phyloP scores from a whole-genome alignment of 2,113 vertebrate species.

The Oxygymnocypris stewartii region DNA sequence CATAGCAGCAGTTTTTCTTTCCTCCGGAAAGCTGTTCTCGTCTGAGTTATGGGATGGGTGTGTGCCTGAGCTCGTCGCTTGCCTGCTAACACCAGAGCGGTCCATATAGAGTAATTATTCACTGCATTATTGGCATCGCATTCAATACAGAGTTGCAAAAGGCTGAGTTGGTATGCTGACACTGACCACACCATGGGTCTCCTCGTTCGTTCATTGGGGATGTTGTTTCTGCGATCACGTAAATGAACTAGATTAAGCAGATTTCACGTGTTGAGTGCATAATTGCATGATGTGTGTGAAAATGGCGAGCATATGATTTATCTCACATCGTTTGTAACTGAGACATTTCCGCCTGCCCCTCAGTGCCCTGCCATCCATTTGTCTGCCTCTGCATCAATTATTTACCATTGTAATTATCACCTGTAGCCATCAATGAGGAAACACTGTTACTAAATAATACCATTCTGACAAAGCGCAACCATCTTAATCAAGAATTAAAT shows the following conservation, averaged over 20 bases:
- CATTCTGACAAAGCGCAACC: neutral
- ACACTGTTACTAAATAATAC: neutral
- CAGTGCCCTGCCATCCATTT: constrained; percentile 32
- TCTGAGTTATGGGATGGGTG: constrained; percentile 48
- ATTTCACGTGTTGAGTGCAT: constrained; percentile 12
- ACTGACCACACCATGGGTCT: neutral
- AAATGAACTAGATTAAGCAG: constrained; percentile 3
- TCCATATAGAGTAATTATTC: constrained; percentile 9
- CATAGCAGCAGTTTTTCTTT: constrained; percentile 49
- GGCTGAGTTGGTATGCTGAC: too few relatives aligned
- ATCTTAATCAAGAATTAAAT: constrained; percentile 2
- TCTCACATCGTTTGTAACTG: constrained; percentile 49
- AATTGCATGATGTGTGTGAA: constrained; percentile 33
- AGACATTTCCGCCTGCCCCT: constrained; percentile 50
- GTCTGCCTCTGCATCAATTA: constrained; percentile 45
- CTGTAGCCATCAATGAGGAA: constrained; percentile 44
- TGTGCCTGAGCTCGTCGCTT: constrained; percentile 40
- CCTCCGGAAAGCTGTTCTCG: constrained; percentile 42
- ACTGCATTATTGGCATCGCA: neutral
- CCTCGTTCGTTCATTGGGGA: neutral
- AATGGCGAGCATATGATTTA: constrained; percentile 48
- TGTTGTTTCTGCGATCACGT: neutral
- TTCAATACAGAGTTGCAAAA: neutral
- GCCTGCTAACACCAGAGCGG: neutral
- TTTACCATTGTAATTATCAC: constrained; percentile 55